Evolutionary conservation across 2,888 invertebrate genomes (phyloP).

Genomic region (Nomada lathburiana): DNA sequence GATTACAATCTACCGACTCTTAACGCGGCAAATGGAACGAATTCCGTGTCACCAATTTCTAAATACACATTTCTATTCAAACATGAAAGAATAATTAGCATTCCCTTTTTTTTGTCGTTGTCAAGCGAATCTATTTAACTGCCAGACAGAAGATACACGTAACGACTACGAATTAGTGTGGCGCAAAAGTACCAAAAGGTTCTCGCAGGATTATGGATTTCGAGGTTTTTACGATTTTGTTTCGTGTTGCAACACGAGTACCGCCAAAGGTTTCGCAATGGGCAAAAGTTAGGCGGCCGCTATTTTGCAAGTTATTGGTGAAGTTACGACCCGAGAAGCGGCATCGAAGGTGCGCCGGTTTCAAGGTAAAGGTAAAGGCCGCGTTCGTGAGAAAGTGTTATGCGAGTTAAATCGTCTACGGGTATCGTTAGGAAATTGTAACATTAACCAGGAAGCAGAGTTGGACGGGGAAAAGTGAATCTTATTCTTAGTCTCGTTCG

Average conservation of each 20-base stretch:
- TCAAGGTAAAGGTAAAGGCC: slow-evolving; percentile 71
- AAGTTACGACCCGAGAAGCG: not conserved
- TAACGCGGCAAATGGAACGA: too few species aligned
- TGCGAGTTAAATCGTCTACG: slow-evolving; percentile 21
- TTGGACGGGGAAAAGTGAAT: slow-evolving; percentile 52
- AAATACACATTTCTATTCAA: too few species aligned
- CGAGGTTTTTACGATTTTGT: not conserved
- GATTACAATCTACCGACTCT: too few species aligned
- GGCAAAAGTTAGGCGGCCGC: not conserved
- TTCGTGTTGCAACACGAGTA: not conserved
- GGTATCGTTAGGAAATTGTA: slow-evolving; percentile 31
- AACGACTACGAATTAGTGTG: not conserved
- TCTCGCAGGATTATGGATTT: not conserved
- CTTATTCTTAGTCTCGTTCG: slow-evolving; percentile 18
- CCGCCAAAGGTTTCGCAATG: not conserved
- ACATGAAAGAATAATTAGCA: too few species aligned
- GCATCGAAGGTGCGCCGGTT: slow-evolving; percentile 3
- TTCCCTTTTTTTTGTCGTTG: too few species aligned
- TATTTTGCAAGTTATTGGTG: not conserved
- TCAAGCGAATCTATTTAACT: too few species aligned
- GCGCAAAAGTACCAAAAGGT: not conserved
- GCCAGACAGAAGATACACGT: not conserved
- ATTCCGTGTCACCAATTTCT: too few species aligned
- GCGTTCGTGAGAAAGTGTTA: slow-evolving; percentile 59
- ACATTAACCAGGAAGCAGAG: slow-evolving; percentile 20